phyloP scores from a whole-genome alignment of 2,113 vertebrate species.

The Phainopepla nitens region DNA sequence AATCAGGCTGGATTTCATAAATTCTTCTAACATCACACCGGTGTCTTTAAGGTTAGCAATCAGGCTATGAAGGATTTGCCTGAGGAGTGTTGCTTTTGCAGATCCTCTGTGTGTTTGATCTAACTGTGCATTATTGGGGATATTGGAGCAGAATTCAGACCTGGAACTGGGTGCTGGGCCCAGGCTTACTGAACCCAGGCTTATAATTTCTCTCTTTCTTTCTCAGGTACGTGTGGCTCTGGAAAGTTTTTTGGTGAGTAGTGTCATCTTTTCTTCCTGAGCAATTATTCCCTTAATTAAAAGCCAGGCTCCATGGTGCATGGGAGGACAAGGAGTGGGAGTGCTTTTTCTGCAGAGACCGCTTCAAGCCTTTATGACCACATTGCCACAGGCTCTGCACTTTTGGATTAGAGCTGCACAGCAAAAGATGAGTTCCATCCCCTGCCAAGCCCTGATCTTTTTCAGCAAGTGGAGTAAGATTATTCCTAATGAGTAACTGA shows the following conservation, averaged over 20 bases:
- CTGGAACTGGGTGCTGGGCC: neutral
- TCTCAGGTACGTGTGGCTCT: neutral
- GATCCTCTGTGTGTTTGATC: neutral
- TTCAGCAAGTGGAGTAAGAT: neutral
- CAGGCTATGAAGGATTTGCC: neutral
- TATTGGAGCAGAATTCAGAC: neutral
- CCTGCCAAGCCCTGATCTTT: neutral
- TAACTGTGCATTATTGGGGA: neutral
- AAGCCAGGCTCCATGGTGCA: neutral
- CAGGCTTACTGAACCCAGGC: neutral
- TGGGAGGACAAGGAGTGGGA: neutral
- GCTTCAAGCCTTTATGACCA: neutral
- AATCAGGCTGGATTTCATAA: neutral
- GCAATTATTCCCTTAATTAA: neutral
- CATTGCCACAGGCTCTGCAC: neutral
- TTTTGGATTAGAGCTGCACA: neutral
- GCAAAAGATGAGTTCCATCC: neutral
- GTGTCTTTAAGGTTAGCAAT: neutral
- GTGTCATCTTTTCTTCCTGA: neutral
- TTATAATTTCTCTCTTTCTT: neutral
- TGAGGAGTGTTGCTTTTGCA: neutral
- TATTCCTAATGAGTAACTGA: neutral
- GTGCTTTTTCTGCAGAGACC: neutral
- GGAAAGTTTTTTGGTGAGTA: constrained; percentile 61
- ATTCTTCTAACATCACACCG: neutral